Evolutionary conservation across 2,113 vertebrate genomes (phyloP).

Genomic region (Corynorhinus townsendii): DNA sequence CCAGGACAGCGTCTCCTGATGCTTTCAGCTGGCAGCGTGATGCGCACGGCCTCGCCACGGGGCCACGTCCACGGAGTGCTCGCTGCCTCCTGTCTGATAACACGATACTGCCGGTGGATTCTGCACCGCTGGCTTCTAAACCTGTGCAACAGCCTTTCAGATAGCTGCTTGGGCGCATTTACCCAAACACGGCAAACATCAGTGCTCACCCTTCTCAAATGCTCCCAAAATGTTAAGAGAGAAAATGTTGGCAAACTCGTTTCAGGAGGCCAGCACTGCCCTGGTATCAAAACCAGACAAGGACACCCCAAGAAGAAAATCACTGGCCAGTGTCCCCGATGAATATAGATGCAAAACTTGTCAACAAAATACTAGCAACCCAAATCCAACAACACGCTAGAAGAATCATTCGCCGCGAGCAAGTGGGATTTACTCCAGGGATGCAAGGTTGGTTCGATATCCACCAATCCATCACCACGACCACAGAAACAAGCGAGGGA

Average conservation of each 20-base stretch:
- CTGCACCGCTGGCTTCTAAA: fast-evolving
- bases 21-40: neutral
- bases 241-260: no score
- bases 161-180: fast-evolving
- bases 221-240: neutral
- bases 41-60: fast-evolving
- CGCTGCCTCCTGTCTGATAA: fast-evolving
- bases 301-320: neutral
- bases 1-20: neutral
- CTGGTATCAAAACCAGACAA: neutral
- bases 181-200: neutral
- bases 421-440: neutral
- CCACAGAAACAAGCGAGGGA: neutral
- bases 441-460: neutral
- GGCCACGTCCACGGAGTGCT: fast-evolving
- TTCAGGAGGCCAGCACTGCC: neutral
- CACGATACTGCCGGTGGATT: fast-evolving
- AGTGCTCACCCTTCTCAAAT: neutral
- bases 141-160: fast-evolving
- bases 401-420: fast-evolving
- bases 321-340: fast-evolving
- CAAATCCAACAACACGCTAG: fast-evolving
- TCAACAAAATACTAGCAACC: neutral
- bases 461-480: fast-evolving
- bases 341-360: fast-evolving